A percentile compares a stretch with the other conserved stretches of the same genome.
Conservation (phyloP, 2,113 vertebrate genomes). For the Pituophis catenifer region DNA sequence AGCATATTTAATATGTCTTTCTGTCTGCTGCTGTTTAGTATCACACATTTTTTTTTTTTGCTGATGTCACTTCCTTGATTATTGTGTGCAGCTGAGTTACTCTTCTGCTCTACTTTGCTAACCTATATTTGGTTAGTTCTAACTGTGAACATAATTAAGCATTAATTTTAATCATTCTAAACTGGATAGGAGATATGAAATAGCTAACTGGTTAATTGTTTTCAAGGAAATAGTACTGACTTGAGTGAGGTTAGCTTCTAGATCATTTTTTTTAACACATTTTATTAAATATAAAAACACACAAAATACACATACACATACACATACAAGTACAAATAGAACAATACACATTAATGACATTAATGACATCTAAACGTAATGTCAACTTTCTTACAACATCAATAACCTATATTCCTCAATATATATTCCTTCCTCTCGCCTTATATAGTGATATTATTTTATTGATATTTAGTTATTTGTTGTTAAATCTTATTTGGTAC, state of each 20-base stretch:
- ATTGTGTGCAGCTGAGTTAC: neutral
- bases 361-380: too few relatives aligned
- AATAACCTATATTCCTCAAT: too few relatives aligned
- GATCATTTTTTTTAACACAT: neutral
- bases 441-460: too few relatives aligned
- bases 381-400: too few relatives aligned
- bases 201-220: neutral
- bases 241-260: neutral
- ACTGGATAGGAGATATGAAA: neutral
- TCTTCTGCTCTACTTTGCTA: neutral
- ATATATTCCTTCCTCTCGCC: too few relatives aligned
- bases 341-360: too few relatives aligned
- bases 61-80: neutral
- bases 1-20: constrained; percentile 46
- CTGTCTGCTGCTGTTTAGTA: neutral
- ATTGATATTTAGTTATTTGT: too few relatives aligned
- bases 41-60: neutral
- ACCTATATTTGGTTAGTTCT: neutral
- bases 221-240: neutral
- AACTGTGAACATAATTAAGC: neutral
- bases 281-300: too few relatives aligned
- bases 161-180: neutral
- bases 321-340: too few relatives aligned
- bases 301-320: too few relatives aligned
- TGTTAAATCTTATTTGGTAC: too few relatives aligned